Conservation (phyloP, 2,797 vertebrate genomes). For the Cottoperca gobio region DNA sequence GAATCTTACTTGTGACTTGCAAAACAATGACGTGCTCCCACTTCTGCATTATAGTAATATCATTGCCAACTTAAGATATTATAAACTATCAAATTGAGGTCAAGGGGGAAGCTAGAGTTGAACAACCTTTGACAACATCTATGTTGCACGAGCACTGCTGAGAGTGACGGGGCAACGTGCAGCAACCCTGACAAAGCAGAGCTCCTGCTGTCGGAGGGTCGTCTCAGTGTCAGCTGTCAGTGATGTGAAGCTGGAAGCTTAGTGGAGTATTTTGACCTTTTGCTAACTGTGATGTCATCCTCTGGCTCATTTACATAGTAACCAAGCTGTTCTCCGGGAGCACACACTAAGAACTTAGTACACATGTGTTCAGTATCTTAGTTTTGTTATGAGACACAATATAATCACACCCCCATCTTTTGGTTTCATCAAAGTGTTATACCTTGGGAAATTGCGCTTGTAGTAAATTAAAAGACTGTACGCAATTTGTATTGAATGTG, state of each 20-base stretch:
- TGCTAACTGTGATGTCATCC: conserved; percentile 62
- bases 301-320: conserved; percentile 57
- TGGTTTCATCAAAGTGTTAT: conserved; percentile 55
- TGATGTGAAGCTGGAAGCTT: conserved; percentile 56
- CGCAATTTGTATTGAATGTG: conserved; percentile 40
- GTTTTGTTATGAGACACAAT: conserved; percentile 10
- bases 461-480: conserved; percentile 55
- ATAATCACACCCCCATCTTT: conserved; percentile 28
- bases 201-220: conserved; percentile 54
- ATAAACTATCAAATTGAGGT: conserved; percentile 16
- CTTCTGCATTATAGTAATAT: too few relatives aligned
- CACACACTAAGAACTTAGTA: conserved; percentile 10
- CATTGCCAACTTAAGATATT: neutral
- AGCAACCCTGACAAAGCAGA: conserved; percentile 48
- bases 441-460: conserved; percentile 56
- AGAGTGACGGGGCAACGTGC: conserved; percentile 32
- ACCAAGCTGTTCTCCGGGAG: conserved; percentile 39
- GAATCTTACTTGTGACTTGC: too few relatives aligned
- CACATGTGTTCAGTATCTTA: conserved; percentile 18
- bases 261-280: conserved; percentile 75
- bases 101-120: neutral
- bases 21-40: too few relatives aligned
- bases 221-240: conserved; percentile 70
- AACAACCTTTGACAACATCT: conserved; percentile 35
- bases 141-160: conserved; percentile 9